phyloP scores from a whole-genome alignment of 2,888 invertebrate genomes.

The Acleris holmiana region DNA sequence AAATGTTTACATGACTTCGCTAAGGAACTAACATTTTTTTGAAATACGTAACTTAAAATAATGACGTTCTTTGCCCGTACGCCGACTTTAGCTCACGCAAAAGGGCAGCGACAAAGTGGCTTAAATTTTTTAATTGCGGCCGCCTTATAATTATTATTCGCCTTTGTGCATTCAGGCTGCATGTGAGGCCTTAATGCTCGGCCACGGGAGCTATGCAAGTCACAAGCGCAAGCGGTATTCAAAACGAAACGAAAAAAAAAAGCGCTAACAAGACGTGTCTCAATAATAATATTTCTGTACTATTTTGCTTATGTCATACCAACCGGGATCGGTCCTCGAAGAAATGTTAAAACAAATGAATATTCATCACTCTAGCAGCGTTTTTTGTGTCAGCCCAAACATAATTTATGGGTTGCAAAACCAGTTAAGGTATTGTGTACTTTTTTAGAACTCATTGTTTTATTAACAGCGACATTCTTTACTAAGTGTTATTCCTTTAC shows the following conservation, averaged over 20 bases:
- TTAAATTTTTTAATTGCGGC: slow-evolving; percentile 83
- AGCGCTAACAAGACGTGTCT: not conserved
- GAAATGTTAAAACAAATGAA: no score
- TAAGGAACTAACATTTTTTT: not conserved
- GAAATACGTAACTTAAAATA: slow-evolving; percentile 30
- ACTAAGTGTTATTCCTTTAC: no score
- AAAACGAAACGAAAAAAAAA: not conserved
- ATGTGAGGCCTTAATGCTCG: slow-evolving; percentile 52
- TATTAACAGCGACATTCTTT: no score
- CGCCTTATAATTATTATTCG: slow-evolving; percentile 79
- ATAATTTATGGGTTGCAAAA: no score
- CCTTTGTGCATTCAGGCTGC: slow-evolving; percentile 79
- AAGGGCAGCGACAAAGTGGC: slow-evolving; percentile 77
- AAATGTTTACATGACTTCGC: no score
- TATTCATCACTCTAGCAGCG: no score
- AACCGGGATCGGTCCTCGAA: no score
- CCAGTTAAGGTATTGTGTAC: no score
- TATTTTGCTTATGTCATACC: no score
- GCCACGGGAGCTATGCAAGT: slow-evolving; percentile 10
- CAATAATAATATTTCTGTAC: no score
- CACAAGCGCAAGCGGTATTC: slow-evolving; percentile 4
- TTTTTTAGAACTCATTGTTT: no score
- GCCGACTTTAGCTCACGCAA: slow-evolving; percentile 44
- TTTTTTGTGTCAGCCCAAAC: no score
- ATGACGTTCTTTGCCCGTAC: slow-evolving; percentile 34